phyloP scores from a whole-genome alignment of 64 coral and sea anemone species.

The Stichodactyla mertensii region DNA sequence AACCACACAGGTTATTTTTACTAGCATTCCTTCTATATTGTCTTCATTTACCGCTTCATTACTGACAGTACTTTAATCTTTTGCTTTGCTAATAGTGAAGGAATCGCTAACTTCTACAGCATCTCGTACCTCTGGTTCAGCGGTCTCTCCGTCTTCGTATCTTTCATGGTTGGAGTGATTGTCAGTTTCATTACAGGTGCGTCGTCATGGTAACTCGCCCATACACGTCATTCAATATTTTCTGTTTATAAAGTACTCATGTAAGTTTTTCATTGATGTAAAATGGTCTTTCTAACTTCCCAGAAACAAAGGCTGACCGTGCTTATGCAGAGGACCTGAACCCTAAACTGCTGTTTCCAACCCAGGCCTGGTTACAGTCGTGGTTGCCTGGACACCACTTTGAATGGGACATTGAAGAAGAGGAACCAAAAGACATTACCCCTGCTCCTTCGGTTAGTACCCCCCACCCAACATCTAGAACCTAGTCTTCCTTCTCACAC shows the following conservation, averaged over 20 bases:
- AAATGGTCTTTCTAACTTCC: background rate
- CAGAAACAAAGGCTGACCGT: slow-evolving; percentile 72
- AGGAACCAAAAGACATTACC: slow-evolving; percentile 26
- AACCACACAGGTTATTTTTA: slow-evolving; percentile 54
- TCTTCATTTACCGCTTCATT: background rate
- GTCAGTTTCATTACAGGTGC: slow-evolving; percentile 60
- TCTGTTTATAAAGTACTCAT: no score
- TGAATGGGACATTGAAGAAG: slow-evolving; percentile 79
- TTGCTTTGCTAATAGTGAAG: slow-evolving; percentile 16
- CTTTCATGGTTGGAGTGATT: slow-evolving; percentile 53
- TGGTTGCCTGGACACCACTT: slow-evolving; percentile 75
- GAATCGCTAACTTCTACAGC: slow-evolving; percentile 77
- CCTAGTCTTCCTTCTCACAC: slow-evolving; percentile 57
- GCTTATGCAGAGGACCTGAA: slow-evolving; percentile 38
- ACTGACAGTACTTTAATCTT: slow-evolving; percentile 49
- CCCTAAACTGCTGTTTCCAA: slow-evolving; percentile 67
- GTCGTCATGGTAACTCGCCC: slow-evolving; percentile 5
- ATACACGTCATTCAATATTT: background rate
- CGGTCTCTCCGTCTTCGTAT: slow-evolving; percentile 54
- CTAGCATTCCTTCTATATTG: background rate
- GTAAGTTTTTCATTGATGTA: no score
- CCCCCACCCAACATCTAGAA: background rate
- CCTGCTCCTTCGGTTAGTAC: slow-evolving; percentile 44
- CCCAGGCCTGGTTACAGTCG: slow-evolving; percentile 62
- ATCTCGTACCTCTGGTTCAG: slow-evolving; percentile 81